These are phyloP conservation scores for Vimba vimba DNA, from an alignment of 2,113 vertebrate genomes.

Conservation along the genomic window DNA sequence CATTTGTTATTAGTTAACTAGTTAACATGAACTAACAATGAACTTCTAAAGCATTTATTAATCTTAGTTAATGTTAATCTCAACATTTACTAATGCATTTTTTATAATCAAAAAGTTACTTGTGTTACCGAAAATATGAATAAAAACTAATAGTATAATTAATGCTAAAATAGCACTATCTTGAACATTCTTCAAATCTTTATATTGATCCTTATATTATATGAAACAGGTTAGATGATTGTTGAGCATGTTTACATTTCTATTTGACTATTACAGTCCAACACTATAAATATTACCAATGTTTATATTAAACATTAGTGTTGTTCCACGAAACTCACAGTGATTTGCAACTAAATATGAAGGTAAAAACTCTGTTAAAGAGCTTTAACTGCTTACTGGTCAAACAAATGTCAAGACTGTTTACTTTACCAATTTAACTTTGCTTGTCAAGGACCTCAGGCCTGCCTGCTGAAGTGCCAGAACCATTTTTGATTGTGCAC, in stretches of 20 bases:
- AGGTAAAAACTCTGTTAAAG: conserved; percentile 13
- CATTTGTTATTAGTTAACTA: no score
- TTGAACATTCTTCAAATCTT: no score
- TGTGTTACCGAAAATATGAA: background rate
- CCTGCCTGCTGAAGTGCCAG: conserved; percentile 71
- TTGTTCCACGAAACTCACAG: background rate
- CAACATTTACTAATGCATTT: no score
- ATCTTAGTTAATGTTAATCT: no score
- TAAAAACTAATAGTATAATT: background rate
- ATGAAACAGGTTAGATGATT: background rate
- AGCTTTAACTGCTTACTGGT: conserved; percentile 34
- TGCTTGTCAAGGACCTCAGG: conserved; percentile 68
- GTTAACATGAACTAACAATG: no score
- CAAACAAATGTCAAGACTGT: conserved; percentile 68
- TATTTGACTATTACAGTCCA: background rate
- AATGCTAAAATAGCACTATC: no score
- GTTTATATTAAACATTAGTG: background rate
- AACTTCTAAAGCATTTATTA: no score
- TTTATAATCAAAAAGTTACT: no score
- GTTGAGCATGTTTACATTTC: background rate
- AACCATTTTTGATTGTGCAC: conserved; percentile 73
- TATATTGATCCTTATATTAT: no score
- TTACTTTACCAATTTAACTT: conserved; percentile 72
- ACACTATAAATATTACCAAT: background rate
- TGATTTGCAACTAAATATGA: background rate